These are phyloP conservation scores for Piscicola geometra DNA, from an alignment of 2,888 invertebrate species.

Conservation along the genomic window DNA sequence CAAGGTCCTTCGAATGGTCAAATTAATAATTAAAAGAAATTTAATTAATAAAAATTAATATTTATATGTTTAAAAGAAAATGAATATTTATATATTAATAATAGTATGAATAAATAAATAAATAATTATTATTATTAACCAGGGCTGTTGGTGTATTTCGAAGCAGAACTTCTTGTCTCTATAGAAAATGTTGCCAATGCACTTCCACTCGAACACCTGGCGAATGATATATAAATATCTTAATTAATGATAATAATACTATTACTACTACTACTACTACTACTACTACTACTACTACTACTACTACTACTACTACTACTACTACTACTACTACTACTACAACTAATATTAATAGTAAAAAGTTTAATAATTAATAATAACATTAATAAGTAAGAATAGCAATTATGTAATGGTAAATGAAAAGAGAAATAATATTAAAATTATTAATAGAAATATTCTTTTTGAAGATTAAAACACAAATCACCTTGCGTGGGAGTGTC, in stretches of 20 bases:
- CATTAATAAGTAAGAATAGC: too few species aligned
- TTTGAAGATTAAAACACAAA: too few species aligned
- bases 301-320: not conserved
- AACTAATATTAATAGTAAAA: too few species aligned
- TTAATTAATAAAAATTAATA: not conserved
- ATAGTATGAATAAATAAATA: not conserved
- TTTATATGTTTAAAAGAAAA: not conserved
- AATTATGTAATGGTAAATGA: too few species aligned
- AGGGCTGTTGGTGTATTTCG: constrained; percentile 60
- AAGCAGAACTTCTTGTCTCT: constrained; percentile 61
- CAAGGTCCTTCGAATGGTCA: not conserved
- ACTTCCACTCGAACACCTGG: constrained; percentile 60
- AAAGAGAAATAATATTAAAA: too few species aligned
- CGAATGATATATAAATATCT: too few species aligned
- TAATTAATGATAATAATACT: too few species aligned
- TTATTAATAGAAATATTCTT: too few species aligned
- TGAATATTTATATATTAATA: not conserved
- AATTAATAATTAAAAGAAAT: too few species aligned
- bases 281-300: not conserved
- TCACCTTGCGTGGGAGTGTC: constrained; percentile 56
- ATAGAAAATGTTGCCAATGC: constrained; percentile 61
- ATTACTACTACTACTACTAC: not conserved
- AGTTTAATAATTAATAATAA: too few species aligned
- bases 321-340: too few species aligned
- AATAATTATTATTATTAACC: constrained; percentile 50